Evolutionary conservation across 2,113 vertebrate species (phyloP).

Genomic region (Ctenomys sociabilis): DNA sequence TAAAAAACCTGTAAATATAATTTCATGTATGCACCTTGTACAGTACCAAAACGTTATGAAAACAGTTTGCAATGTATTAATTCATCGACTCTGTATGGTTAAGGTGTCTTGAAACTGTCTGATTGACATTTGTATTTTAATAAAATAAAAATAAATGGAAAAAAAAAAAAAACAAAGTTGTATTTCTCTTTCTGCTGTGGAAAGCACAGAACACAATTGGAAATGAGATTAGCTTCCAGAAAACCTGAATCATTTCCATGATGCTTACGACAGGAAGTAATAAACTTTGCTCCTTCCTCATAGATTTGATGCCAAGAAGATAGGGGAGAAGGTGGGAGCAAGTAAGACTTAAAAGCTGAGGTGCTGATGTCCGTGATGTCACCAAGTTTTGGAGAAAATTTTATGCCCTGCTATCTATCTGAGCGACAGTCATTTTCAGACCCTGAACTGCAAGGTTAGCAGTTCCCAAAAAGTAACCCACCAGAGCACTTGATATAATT

Average conservation of each 20-base stretch:
- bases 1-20: too few species aligned
- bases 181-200: not conserved
- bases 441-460: conserved; percentile 65
- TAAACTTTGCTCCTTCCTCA: not conserved
- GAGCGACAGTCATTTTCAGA: conserved; percentile 39
- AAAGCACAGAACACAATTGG: not conserved
- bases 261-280: not conserved
- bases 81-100: too few species aligned
- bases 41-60: too few species aligned
- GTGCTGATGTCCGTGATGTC: not conserved
- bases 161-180: too few species aligned
- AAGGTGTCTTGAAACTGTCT: too few species aligned
- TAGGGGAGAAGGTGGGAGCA: not conserved
- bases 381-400: not conserved
- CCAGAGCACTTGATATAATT: conserved; percentile 66
- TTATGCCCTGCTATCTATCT: not conserved
- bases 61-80: too few species aligned
- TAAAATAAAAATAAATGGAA: too few species aligned
- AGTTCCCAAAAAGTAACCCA: conserved; percentile 64
- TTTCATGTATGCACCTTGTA: too few species aligned
- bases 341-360: not conserved
- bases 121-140: too few species aligned
- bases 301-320: not conserved
- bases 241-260: not conserved
- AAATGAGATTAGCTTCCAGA: not conserved